Base-by-base conservation (phyloP, 2,888 invertebrate genomes). In the Habroteleia sp. region DNA sequence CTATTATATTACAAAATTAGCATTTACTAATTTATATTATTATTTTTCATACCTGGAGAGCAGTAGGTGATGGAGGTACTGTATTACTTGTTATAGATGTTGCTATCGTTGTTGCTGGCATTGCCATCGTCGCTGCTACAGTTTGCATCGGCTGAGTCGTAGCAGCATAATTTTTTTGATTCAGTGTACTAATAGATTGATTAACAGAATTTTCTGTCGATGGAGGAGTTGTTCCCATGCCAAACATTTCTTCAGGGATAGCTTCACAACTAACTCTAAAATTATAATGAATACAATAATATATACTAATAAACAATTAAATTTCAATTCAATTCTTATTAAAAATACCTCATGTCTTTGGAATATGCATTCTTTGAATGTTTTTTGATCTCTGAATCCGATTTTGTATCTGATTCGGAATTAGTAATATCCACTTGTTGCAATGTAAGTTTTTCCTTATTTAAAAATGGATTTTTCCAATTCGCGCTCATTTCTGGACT, bases 401-500 rank as follows among this genome's bases (percentile, higher is more conserved):
- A 65, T 79, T 86, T 88, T 2, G 77, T 74, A 10, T 87, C 88
- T 2, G 84, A 76, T 23, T 88, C 88, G 2, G 74, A 41, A 17
- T 82, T 82, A 8, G 77, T 46, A 62, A 77, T 58, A 71, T 81
- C 86, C 41, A 79, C 76, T 33, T 85, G 88, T 75, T 85, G 85
- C 37, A 84, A 65, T 60, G 73, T 83, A 65, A 87, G 41, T 80
- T 87, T 87, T 3, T 91, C 90, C 83, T 91, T 90, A 77, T 89
- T 89, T 41, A 92, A 42, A 56, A 93, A 92, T 73, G 93, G 92
- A 88, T 92, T 92, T 78, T 95, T 94, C 95, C 95, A 96, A 84
- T 93, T 94, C 0, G 95, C 94, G 72, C 94, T 95, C 96, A 97
- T 96, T 90, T 97, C 97, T 0, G 96, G 96, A 81, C 96, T 96